phyloP scores from a whole-genome alignment of 1,140 invertebrate genomes.

The Cherax destructor region DNA sequence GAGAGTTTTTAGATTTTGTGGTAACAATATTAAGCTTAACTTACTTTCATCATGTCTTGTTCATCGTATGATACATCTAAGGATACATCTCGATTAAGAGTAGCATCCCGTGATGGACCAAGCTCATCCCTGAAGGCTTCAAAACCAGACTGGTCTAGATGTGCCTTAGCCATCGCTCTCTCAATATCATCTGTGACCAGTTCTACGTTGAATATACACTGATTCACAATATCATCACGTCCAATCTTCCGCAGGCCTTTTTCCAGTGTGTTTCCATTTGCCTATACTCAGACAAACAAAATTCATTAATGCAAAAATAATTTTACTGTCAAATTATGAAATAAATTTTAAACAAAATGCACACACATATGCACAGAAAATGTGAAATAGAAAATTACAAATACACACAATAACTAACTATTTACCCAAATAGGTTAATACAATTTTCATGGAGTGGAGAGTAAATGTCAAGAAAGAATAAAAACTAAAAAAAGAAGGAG shows the following conservation, averaged over 20 bases:
- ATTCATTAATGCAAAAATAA: not conserved
- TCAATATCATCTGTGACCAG: slow-evolving; percentile 88
- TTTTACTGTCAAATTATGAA: no score
- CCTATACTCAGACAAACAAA: slow-evolving; percentile 23
- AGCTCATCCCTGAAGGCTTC: slow-evolving; percentile 83
- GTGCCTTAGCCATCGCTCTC: slow-evolving; percentile 83
- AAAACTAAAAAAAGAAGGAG: no score
- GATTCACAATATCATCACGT: slow-evolving; percentile 93
- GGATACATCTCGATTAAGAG: slow-evolving; percentile 76
- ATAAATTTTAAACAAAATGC: no score
- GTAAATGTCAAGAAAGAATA: no score
- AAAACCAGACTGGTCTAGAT: slow-evolving; percentile 78
- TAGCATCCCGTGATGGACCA: slow-evolving; percentile 81
- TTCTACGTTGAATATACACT: slow-evolving; percentile 91
- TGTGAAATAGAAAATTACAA: no score
- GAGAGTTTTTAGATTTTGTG: not conserved
- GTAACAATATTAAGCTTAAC: not conserved
- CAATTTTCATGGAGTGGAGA: no score
- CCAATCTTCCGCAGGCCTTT: slow-evolving; percentile 91
- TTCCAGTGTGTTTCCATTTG: slow-evolving; percentile 88
- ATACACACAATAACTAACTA: no score
- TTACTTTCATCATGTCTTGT: slow-evolving; percentile 83
- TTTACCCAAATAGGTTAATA: no score
- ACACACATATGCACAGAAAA: no score
- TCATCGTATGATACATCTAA: slow-evolving; percentile 77